phyloP scores from a whole-genome alignment of 2,797 vertebrate genomes.

The Buphagus erythrorhynchus region DNA sequence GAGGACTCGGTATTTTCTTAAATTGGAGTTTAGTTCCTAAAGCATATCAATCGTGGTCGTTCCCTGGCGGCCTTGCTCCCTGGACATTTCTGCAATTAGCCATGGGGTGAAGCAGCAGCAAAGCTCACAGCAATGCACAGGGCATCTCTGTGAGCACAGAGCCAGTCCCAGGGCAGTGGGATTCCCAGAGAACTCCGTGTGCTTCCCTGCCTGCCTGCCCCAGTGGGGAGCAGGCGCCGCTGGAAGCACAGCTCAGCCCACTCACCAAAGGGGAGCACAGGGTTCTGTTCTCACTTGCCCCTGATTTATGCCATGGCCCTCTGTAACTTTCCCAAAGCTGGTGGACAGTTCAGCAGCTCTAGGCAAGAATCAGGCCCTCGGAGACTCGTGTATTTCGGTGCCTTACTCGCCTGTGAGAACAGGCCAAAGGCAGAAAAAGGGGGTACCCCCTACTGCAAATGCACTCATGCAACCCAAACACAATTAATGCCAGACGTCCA shows the following conservation, averaged over 20 bases:
- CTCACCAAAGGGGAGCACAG: neutral
- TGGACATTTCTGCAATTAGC: neutral
- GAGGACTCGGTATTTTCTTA: neutral
- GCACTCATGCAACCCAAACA: constrained; percentile 49
- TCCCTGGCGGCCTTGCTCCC: neutral
- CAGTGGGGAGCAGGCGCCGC: neutral
- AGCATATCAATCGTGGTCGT: fast-evolving
- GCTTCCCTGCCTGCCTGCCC: neutral
- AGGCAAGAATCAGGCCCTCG: neutral
- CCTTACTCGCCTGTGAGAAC: neutral
- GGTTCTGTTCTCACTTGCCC: neutral
- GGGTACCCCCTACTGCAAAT: constrained; percentile 30
- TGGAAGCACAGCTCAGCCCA: fast-evolving
- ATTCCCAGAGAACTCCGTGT: neutral
- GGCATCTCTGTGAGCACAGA: neutral
- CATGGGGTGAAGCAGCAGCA: neutral
- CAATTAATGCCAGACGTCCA: constrained; percentile 49
- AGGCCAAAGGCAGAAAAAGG: constrained; percentile 37
- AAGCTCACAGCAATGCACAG: neutral
- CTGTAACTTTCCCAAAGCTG: neutral
- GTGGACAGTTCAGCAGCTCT: neutral
- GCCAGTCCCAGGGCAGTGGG: fast-evolving
- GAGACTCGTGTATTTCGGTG: neutral
- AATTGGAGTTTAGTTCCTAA: neutral
- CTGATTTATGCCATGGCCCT: neutral